Conservation (phyloP, 2,113 vertebrate genomes). For the Lethenteron reissneri region DNA sequence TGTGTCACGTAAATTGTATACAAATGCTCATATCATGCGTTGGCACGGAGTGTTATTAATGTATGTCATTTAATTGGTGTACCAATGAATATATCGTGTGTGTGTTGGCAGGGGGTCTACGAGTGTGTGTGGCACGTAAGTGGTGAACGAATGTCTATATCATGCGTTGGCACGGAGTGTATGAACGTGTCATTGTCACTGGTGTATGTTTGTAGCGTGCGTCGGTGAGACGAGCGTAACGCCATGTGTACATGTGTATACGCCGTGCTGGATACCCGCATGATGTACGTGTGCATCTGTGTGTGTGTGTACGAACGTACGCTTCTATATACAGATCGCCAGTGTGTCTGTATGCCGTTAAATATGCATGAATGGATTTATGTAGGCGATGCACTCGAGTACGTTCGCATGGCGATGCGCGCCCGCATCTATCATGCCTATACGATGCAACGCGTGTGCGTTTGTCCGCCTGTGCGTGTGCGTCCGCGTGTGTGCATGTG, state of each 20-base stretch:
- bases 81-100: background rate
- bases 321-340: background rate
- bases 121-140: background rate
- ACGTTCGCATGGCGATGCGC: background rate
- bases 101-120: background rate
- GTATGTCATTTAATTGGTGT: background rate
- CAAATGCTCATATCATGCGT: background rate
- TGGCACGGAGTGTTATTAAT: background rate
- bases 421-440: background rate
- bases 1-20: background rate
- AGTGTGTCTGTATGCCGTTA: background rate
- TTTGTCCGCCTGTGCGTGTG: background rate
- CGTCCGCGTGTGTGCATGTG: background rate
- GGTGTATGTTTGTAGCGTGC: too few species aligned
- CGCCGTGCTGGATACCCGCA: too few species aligned
- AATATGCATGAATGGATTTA: background rate
- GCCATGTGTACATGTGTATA: background rate
- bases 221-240: background rate
- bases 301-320: background rate
- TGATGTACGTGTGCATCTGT: background rate
- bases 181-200: too few species aligned
- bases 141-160: background rate
- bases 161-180: too few species aligned
- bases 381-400: background rate
- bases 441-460: background rate